Percentiles rank a stretch among this genome's conserved stretches.
phyloP scores from a whole-genome alignment of 2,113 vertebrate genomes.

The Clarias magur region DNA sequence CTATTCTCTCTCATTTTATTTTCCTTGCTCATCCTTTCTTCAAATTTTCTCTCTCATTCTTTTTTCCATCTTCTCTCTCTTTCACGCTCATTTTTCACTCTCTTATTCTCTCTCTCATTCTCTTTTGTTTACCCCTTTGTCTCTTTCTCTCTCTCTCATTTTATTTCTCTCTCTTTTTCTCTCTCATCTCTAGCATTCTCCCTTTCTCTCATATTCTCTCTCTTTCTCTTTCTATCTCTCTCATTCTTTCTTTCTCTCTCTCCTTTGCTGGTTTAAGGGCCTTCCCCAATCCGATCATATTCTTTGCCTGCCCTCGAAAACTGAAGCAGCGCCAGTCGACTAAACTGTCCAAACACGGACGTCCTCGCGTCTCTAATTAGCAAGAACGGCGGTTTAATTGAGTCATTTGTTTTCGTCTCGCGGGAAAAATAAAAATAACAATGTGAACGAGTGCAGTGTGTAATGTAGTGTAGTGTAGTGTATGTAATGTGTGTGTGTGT shows the following conservation, averaged over 20 bases:
- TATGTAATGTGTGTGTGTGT: neutral
- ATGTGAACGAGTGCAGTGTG: neutral
- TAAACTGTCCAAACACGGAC: constrained; percentile 61
- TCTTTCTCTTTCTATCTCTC: too few relatives aligned
- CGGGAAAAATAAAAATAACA: constrained; percentile 53
- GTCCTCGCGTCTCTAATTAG: constrained; percentile 63
- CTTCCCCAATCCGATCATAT: neutral
- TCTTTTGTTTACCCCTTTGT: too few relatives aligned
- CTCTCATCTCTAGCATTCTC: too few relatives aligned
- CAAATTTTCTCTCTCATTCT: too few relatives aligned
- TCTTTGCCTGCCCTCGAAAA: neutral
- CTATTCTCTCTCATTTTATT: too few relatives aligned
- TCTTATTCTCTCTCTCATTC: too few relatives aligned
- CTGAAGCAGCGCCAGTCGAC: constrained; percentile 37
- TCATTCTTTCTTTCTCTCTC: neutral
- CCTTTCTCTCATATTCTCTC: too few relatives aligned
- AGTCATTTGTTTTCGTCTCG: constrained; percentile 65
- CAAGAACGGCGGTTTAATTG: constrained; percentile 67
- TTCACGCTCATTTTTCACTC: too few relatives aligned
- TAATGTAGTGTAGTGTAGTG: neutral
- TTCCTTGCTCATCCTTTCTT: too few relatives aligned
- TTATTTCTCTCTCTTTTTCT: too few relatives aligned
- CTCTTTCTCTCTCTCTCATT: too few relatives aligned
- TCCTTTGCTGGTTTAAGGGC: constrained; percentile 10
- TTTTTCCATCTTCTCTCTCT: too few relatives aligned